phyloP scores from a whole-genome alignment of 2,888 invertebrate genomes.

The Ethmia dodecea region DNA sequence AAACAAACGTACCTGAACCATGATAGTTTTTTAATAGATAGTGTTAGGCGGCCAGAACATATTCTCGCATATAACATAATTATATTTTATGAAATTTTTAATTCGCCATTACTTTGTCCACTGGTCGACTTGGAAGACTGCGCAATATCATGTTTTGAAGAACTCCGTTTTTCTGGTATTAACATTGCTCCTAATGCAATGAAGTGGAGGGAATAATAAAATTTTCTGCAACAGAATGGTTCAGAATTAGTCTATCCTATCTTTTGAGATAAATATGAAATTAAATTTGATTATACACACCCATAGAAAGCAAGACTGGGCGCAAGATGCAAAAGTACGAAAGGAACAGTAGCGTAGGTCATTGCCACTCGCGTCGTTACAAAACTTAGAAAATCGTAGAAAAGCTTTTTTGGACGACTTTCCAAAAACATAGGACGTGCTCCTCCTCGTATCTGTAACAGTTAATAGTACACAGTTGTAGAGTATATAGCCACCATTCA shows the following conservation, averaged over 20 bases:
- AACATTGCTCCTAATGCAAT: conserved; percentile 65
- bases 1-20: no score
- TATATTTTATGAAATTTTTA: conserved; percentile 43
- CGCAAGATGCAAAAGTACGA: conserved; percentile 91
- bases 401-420: conserved; percentile 80
- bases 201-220: conserved; percentile 72
- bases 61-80: no score
- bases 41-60: no score
- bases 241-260: not conserved
- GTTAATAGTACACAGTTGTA: not conserved
- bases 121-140: conserved; percentile 28
- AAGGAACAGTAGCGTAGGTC: conserved; percentile 94
- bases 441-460: conserved; percentile 83
- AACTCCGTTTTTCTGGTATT: conserved; percentile 41
- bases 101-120: conserved; percentile 42
- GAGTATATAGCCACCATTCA: not conserved
- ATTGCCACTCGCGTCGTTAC: conserved; percentile 88
- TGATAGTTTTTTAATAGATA: no score
- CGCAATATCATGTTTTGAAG: conserved; percentile 11
- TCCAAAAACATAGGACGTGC: conserved; percentile 88
- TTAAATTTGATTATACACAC: conserved; percentile 73
- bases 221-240: conserved; percentile 65
- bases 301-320: conserved; percentile 86
- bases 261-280: not conserved
- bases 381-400: conserved; percentile 92